Evolutionary conservation across 2,113 vertebrate genomes (phyloP).

Genomic region (Meles meles): DNA sequence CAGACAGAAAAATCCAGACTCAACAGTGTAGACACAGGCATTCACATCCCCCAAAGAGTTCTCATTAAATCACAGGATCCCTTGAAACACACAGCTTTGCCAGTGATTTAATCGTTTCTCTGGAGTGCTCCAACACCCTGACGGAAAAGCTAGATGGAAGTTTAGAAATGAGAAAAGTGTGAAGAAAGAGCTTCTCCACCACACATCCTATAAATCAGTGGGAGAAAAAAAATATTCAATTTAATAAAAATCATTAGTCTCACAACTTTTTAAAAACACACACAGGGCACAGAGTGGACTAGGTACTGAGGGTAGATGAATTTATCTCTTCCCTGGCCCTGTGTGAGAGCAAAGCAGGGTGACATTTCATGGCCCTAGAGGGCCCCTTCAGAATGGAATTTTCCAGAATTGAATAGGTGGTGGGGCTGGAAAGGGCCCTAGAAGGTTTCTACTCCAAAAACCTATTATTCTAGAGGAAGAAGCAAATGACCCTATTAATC

Average conservation of each 20-base stretch:
- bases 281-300: neutral
- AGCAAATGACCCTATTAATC: neutral
- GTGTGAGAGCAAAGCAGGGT: neutral
- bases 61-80: neutral
- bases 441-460: neutral
- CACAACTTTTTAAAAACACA: neutral
- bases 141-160: neutral
- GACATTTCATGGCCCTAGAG: neutral
- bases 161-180: neutral
- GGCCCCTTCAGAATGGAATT: neutral
- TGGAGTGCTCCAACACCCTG: neutral
- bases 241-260: neutral
- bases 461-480: neutral
- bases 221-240: neutral
- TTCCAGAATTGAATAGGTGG: neutral
- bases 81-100: neutral
- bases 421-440: neutral
- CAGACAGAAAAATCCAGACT: neutral
- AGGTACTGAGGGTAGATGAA: rapidly evolving
- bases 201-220: neutral
- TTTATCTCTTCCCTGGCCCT: neutral
- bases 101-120: neutral
- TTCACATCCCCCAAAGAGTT: neutral
- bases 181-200: neutral
- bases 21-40: neutral